Base-by-base conservation (phyloP, 1,140 invertebrate species). In the Gryon sp. region DNA sequence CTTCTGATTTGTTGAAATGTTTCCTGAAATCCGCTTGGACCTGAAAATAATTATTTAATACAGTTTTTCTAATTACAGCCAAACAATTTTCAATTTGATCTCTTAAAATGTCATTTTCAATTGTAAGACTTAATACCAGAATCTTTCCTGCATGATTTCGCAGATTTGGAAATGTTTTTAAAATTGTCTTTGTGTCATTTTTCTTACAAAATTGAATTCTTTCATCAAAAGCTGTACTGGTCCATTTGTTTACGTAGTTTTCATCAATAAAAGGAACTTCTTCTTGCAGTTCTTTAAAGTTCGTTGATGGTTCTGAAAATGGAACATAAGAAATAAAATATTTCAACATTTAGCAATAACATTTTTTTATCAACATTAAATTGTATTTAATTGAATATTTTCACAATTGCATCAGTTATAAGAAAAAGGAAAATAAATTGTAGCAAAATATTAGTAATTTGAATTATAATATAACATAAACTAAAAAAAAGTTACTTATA, bases 121-220 rank as follows among this genome's bases (percentile, higher is more conserved):
- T 38, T 4, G 12, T 20, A 9, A 7, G 30, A 30, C 14, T 50
- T 12, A 24, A 12, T 50, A 50, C 45, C 11, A 50, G n/a, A 26
- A 50, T 30, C 6, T 50, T 30, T 50, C 24, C 45, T 4, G 16
- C n/a, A 14, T 24, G 28, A 50, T 50, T 26, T n/a, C 9, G 15
- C 9, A 50, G 22, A 50, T 34, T 50, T 6, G 11, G 3, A 16
- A 50, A 50, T 50, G 1, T 34, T 1, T 12, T 1, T 3, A 50
- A 50, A 22, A 50, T 48, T 3, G 1, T 28, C 28, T 15, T 11
- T 14, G 15, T 15, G 14, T 50, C 46, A 8, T 14, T 15, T 30
- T 50, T 50, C 8, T 50, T 2, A 16, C 30, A 50, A 30, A 46
- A 30, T 50, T 9, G 7, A 14, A 50, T 28, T 32, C 45, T 50